These are phyloP conservation scores for Drosophila baimaii DNA, from an alignment of 1,140 invertebrate genomes.

Conservation along the genomic window DNA sequence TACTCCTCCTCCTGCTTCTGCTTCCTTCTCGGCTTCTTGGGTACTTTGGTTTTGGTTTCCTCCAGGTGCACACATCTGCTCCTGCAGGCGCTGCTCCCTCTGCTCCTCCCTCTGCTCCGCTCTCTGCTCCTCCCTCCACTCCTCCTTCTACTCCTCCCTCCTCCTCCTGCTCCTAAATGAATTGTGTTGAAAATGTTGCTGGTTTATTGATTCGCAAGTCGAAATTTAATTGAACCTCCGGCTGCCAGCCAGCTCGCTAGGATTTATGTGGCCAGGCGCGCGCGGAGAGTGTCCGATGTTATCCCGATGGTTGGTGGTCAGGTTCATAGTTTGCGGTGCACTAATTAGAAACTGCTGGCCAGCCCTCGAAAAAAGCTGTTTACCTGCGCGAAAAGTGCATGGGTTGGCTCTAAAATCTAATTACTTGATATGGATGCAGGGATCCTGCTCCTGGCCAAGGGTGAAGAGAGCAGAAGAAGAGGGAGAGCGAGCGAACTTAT, in stretches of 20 bases:
- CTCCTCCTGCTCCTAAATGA: conserved; percentile 38
- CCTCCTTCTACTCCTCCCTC: conserved; percentile 1
- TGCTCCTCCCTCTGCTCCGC: neutral
- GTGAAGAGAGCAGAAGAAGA: too few relatives aligned
- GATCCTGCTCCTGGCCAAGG: conserved; percentile 1
- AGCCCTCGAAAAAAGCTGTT: conserved; percentile 44
- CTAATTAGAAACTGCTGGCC: conserved; percentile 66
- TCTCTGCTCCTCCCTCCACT: neutral
- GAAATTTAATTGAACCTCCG: conserved; percentile 77
- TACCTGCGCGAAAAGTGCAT: conserved; percentile 57
- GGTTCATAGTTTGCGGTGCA: conserved; percentile 65
- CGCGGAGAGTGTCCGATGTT: conserved; percentile 12
- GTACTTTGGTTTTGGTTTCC: conserved; percentile 29
- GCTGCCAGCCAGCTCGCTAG: conserved; percentile 9
- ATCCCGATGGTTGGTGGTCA: conserved; percentile 52
- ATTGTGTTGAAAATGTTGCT: conserved; percentile 77
- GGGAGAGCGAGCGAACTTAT: conserved; percentile 38
- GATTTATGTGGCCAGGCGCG: conserved; percentile 60
- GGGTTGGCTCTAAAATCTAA: conserved; percentile 72
- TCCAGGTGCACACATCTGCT: conserved; percentile 65
- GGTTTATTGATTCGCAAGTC: conserved; percentile 81
- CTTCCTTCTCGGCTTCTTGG: conserved; percentile 21
- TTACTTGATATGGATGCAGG: conserved; percentile 49
- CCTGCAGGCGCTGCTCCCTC: neutral
- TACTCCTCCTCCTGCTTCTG: conserved; percentile 12